A percentile compares a stretch with the other conserved stretches of the same genome.
Evolutionary conservation across 2,888 invertebrate species (phyloP).

Genomic region (Drosophila longiperda): DNA sequence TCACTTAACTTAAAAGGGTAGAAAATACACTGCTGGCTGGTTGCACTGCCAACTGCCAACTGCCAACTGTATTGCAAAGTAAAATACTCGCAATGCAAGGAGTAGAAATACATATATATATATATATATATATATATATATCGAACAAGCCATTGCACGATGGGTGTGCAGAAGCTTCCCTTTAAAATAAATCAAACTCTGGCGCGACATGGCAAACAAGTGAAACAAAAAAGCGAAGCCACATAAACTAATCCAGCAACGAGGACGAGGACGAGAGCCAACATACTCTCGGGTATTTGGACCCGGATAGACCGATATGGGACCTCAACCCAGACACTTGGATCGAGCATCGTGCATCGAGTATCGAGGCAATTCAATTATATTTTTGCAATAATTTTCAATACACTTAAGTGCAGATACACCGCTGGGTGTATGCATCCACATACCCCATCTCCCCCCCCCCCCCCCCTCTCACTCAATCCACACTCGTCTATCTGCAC

Average conservation of each 20-base stretch:
- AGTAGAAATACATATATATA: not conserved
- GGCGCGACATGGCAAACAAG: slow-evolving; percentile 50
- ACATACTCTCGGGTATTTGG: slow-evolving; percentile 42
- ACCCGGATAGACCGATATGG: slow-evolving; percentile 15
- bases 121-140: not conserved
- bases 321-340: slow-evolving; percentile 5
- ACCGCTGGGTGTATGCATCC: slow-evolving; percentile 3
- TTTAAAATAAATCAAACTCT: slow-evolving; percentile 72
- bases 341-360: slow-evolving; percentile 23
- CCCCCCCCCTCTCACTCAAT: not conserved
- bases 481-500: slow-evolving; percentile 9
- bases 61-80: slow-evolving; percentile 14
- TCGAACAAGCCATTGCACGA: slow-evolving; percentile 28
- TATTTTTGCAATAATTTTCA: slow-evolving; percentile 82
- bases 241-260: slow-evolving; percentile 55
- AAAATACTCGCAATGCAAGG: slow-evolving; percentile 10
- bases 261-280: slow-evolving; percentile 21
- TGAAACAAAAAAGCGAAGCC: slow-evolving; percentile 26
- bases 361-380: slow-evolving; percentile 77
- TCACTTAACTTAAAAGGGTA: slow-evolving; percentile 49
- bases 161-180: slow-evolving; percentile 28
- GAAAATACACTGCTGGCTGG: slow-evolving; percentile 16
- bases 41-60: slow-evolving; percentile 5
- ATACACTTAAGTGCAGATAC: slow-evolving; percentile 81
- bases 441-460: not conserved